Evolutionary conservation across 2,888 invertebrate species (phyloP), one percentile per base, ranked within the genome.

Genomic region (Pseudoips prasinana): DNA sequence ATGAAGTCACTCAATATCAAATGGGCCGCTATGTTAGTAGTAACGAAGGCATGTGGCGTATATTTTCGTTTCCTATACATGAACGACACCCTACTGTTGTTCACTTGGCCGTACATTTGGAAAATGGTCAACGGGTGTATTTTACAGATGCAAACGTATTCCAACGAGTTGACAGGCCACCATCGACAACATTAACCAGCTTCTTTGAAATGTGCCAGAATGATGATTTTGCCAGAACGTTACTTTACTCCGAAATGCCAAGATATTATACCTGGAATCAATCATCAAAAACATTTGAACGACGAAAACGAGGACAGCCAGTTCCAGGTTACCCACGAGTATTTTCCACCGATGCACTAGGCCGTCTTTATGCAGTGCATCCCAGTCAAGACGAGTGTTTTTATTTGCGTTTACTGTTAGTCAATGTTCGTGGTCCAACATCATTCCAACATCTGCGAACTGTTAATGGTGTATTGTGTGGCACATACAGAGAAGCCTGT

Each of bases 301-400:
- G 61, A 34, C 51, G 67, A 17, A 68, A 63, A 44, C 50, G 44
- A 56, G 55, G 57, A 44, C 33, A 39, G 10, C 38, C 44, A 53
- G 55, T 59, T 54, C 39, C 33, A 46, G 51, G 47, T 10, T 46
- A 49, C 14, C 9, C 47, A 44, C 10, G 49, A 39, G 49, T 72
- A 28, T 60, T 38, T 67, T 59, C 63, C 28, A 53, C 54, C 19
- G 54, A 69, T 60, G 63, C 63, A 7, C 35, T 72, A 8, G 65
- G 66, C 8, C 56, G 65, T 2, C 34, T 73, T 41, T 74, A 73
- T 40, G 46, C 70, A 47, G 67, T 72, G 14, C 65, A 69, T 63
- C 65, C 67, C 10, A 72, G 37, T n/a, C 51, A 64, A 24, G 49
- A 45, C 29, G 60, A 69, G 37, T 69, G 62, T 46, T 74, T 50